Percentiles rank a stretch among this genome's conserved stretches.
These are phyloP conservation scores for Diachrysia chrysitis DNA, from an alignment of 2,888 invertebrate species.

Conservation along the genomic window DNA sequence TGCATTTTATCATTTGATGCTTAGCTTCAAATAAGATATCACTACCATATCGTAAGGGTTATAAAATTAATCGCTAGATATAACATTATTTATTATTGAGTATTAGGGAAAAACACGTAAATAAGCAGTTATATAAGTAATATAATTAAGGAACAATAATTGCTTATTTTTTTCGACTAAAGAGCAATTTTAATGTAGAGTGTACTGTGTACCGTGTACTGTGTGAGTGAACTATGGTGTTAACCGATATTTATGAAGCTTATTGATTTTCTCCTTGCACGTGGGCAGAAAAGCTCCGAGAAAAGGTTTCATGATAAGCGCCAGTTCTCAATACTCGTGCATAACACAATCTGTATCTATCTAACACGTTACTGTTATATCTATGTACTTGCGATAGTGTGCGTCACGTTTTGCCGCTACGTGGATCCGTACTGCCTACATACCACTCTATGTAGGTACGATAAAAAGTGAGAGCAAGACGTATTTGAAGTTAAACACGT, in stretches of 20 bases:
- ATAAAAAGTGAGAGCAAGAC: slow-evolving; percentile 40
- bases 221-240: neutral
- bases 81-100: slow-evolving; percentile 36
- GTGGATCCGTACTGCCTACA: slow-evolving; percentile 30
- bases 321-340: slow-evolving; percentile 25
- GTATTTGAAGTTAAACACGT: slow-evolving; percentile 25
- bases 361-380: slow-evolving; percentile 27
- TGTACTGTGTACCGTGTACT: neutral
- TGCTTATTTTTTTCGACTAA: neutral
- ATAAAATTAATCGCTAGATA: slow-evolving; percentile 49
- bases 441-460: slow-evolving; percentile 19
- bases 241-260: neutral
- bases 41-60: slow-evolving; percentile 33
- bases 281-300: slow-evolving; percentile 23
- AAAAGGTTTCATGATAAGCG: slow-evolving; percentile 22
- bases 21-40: slow-evolving; percentile 37
- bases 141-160: neutral
- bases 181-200: neutral
- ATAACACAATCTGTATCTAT: slow-evolving; percentile 32
- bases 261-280: slow-evolving; percentile 27
- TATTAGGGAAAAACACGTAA: slow-evolving; percentile 27
- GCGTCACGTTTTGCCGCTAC: slow-evolving; percentile 44
- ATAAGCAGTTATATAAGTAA: slow-evolving; percentile 13
- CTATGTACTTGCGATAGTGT: slow-evolving; percentile 17
- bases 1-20: slow-evolving; percentile 34